Evolutionary conservation across 2,888 invertebrate genomes (phyloP), one percentile per base, ranked within the genome.

Genomic region (Chaetogeoica ovagalla): DNA sequence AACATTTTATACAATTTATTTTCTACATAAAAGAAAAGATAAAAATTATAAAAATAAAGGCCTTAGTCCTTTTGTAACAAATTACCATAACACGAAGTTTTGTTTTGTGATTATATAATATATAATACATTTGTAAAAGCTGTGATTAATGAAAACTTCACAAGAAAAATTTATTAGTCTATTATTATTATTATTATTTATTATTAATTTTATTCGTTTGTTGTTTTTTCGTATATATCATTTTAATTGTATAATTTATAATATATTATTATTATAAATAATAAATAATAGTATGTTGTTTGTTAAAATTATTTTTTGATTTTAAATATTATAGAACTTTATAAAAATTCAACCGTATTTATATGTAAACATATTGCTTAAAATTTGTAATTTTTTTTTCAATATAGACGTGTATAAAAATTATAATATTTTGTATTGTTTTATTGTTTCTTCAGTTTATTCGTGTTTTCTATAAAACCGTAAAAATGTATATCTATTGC

Each of bases 1-100:
- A 71, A 79, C 79, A 65, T 79, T 79, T 79, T 79, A 57, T 79
- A 79, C 70, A 79, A 71, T 71, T 79, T 79, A 79, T 79, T 79
- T 79, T 79, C 79, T 79, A 79, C 43, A 30, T 71, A 71, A 79
- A 79, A 71, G 60, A 11, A 55, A 9, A 43, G 43, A 68, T 62
- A 77, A 52, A 43, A 71, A 39, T 79, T 52, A 69, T 69, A 69
- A 79, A 79, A 79, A 63, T 3, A 71, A 71, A 70, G 55, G 39
- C 65, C 79, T 71, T 79, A 79, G 79, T 79, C 79, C 79, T 65
- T 23, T 17, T 48, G 48, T 63, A 79, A 79, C 70, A 79, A 69
- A 79, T 79, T 79, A 79, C 79, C 71, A 79, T 79, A 55, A 37
- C 9, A 48, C 48, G 11, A 52, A n/a, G 37, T 57, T 57, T 66